Conservation (phyloP, 1,140 invertebrate genomes). For the Ruditapes philippinarum region DNA sequence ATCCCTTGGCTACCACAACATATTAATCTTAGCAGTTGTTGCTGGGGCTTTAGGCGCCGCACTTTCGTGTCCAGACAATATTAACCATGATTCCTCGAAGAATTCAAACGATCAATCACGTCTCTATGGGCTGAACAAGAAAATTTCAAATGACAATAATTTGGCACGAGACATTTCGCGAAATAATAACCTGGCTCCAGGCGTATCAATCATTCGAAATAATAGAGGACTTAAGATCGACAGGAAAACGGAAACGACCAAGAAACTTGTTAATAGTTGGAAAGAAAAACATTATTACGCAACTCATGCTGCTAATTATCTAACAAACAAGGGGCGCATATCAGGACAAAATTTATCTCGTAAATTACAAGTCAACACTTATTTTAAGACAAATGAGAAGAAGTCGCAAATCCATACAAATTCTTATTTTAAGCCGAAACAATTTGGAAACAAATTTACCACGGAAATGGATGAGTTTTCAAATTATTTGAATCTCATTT, state of each 20-base stretch:
- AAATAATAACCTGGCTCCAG: constrained; percentile 1
- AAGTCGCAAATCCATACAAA: background rate
- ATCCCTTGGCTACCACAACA: background rate
- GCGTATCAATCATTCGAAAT: background rate
- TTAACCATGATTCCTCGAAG: background rate
- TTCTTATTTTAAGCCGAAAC: background rate
- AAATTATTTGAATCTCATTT: background rate
- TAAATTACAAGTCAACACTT: background rate
- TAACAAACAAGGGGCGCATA: background rate
- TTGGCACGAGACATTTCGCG: constrained; percentile 1
- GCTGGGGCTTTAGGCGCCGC: constrained; percentile 1
- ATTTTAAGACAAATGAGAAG: background rate
- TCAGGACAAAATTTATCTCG: background rate
- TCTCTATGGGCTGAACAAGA: background rate
- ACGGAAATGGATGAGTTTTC: background rate
- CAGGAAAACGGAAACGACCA: background rate
- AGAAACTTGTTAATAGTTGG: background rate
- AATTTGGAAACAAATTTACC: background rate
- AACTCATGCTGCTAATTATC: background rate
- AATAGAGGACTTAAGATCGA: background rate
- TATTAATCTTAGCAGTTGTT: background rate
- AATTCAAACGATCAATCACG: constrained; percentile 8
- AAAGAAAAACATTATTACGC: background rate
- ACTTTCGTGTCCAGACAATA: constrained; percentile 18
- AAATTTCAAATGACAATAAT: constrained; percentile 22